Percentiles rank a stretch among this genome's conserved stretches.
Evolutionary conservation across 2,797 vertebrate genomes (phyloP).

Genomic region (Sebastes kiyomatsui): DNA sequence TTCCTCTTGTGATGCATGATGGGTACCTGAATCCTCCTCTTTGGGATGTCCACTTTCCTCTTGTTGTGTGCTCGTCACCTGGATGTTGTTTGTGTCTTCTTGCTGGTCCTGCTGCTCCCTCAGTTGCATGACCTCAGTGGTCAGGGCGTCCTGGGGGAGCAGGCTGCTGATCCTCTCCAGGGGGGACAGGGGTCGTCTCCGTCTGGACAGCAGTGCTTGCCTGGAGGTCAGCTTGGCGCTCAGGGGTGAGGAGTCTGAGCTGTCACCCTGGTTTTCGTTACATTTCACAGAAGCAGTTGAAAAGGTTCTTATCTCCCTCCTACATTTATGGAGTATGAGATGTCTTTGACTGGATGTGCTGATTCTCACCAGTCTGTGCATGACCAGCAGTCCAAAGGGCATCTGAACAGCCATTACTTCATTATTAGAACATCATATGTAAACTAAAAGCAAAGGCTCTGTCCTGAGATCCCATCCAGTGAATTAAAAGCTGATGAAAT

Average conservation of each 20-base stretch:
- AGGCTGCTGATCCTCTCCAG: constrained; percentile 84
- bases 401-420: constrained; percentile 38
- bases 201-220: constrained; percentile 27
- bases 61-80: neutral
- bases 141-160: constrained; percentile 77
- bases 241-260: neutral
- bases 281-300: constrained; percentile 39
- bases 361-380: constrained; percentile 51
- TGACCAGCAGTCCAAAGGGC: constrained; percentile 18
- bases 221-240: neutral
- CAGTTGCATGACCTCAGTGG: constrained; percentile 78
- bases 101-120: constrained; percentile 48
- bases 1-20: too few relatives aligned
- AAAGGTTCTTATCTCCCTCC: constrained; percentile 32
- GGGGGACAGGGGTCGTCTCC: constrained; percentile 79
- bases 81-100: neutral
- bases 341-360: constrained; percentile 15
- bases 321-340: neutral
- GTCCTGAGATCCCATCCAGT: neutral
- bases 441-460: neutral
- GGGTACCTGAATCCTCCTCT: neutral
- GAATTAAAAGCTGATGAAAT: neutral
- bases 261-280: constrained; percentile 34
- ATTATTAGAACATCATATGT: accelerated
- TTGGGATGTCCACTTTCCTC: neutral